A percentile compares a stretch with the other conserved stretches of the same genome.
Evolutionary conservation across 1,140 invertebrate genomes (phyloP).

Genomic region (Papilio machaon): DNA sequence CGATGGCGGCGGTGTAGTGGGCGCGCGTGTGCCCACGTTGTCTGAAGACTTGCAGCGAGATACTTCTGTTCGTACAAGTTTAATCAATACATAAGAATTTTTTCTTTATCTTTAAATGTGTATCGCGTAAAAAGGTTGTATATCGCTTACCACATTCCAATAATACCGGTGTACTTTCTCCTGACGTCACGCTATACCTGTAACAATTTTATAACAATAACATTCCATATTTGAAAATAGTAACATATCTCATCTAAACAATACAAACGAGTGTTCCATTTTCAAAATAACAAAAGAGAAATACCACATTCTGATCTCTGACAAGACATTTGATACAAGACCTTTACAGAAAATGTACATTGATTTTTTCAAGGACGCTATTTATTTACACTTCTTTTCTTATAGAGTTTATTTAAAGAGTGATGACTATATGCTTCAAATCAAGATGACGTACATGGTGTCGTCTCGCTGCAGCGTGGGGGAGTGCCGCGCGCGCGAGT

Average conservation of each 20-base stretch:
- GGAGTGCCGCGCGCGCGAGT: slow-evolving; percentile 53
- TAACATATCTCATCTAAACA: not conserved
- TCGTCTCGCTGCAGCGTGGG: slow-evolving; percentile 69
- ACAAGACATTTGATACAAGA: too few species aligned
- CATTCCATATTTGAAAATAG: not conserved
- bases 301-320: too few species aligned
- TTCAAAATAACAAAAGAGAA: too few species aligned
- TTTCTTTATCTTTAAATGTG: not conserved
- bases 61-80: slow-evolving; percentile 57
- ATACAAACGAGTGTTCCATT: too few species aligned
- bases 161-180: slow-evolving; percentile 76
- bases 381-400: not conserved
- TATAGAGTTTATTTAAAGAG: too few species aligned
- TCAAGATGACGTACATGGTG: slow-evolving; percentile 59
- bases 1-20: slow-evolving; percentile 71
- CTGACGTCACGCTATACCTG: slow-evolving; percentile 78
- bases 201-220: slow-evolving; percentile 42
- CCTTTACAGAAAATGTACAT: too few species aligned
- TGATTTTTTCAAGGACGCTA: too few species aligned
- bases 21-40: slow-evolving; percentile 63
- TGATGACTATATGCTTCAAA: not conserved
- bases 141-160: slow-evolving; percentile 70
- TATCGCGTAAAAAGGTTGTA: not conserved
- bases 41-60: slow-evolving; percentile 79
- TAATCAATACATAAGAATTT: not conserved